A percentile compares a stretch with the other conserved stretches of the same genome.
Evolutionary conservation across 2,113 vertebrate species (phyloP).

Genomic region (Menura novaehollandiae): DNA sequence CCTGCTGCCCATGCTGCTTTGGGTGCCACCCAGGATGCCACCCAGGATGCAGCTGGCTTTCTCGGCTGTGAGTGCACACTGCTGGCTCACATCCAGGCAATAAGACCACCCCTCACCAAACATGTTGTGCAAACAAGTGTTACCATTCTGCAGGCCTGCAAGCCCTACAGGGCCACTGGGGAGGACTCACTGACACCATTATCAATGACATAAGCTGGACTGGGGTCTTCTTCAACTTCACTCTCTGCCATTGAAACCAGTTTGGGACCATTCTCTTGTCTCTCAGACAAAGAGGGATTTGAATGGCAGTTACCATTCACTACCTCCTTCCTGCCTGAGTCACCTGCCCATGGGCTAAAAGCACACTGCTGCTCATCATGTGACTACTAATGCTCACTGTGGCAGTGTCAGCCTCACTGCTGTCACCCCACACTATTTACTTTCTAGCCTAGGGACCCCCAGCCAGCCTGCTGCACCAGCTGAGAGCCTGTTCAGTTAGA

Average conservation of each 20-base stretch:
- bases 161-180: rapidly evolving
- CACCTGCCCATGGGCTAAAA: background rate
- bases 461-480: background rate
- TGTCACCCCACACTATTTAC: rapidly evolving
- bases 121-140: background rate
- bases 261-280: background rate
- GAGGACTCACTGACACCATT: background rate
- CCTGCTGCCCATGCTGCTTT: background rate
- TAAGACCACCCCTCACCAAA: background rate
- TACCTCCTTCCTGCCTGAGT: background rate
- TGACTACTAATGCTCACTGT: background rate
- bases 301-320: background rate
- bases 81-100: background rate
- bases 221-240: background rate
- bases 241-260: background rate
- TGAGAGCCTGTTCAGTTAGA: background rate
- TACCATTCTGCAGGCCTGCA: background rate
- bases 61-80: background rate
- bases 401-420: background rate
- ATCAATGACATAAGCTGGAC: background rate
- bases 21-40: too few species aligned
- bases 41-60: background rate
- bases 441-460: background rate
- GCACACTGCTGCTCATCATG: background rate
- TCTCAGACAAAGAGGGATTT: background rate